These are phyloP conservation scores for Peromyscus eremicus DNA, from an alignment of 2,797 vertebrate genomes.

Conservation along the genomic window DNA sequence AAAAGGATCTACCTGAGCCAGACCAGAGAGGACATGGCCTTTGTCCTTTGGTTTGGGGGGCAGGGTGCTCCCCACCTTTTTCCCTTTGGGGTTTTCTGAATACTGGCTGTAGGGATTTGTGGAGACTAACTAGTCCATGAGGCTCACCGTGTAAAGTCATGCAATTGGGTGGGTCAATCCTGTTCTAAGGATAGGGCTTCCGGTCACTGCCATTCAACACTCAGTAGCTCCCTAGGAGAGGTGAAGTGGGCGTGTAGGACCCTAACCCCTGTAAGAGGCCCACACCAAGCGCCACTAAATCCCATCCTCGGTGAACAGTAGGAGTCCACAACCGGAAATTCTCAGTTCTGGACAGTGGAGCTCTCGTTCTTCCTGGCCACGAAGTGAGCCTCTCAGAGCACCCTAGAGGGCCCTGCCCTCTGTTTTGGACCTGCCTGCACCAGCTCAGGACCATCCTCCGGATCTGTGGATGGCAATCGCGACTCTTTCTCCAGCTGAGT, in stretches of 20 bases:
- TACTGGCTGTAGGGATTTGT: background rate
- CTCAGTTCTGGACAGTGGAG: background rate
- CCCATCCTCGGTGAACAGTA: background rate
- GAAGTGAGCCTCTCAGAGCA: background rate
- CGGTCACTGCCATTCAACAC: background rate
- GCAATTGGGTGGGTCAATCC: background rate
- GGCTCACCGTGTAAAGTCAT: background rate
- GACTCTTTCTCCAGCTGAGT: background rate
- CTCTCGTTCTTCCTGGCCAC: background rate
- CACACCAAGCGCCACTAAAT: background rate
- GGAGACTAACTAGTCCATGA: background rate
- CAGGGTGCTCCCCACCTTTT: background rate
- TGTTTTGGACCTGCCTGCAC: background rate
- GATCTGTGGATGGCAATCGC: background rate
- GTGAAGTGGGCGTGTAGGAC: background rate
- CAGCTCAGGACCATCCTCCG: rapidly evolving
- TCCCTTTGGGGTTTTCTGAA: background rate
- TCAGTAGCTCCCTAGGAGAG: background rate
- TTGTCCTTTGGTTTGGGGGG: background rate
- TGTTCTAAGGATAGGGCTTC: background rate
- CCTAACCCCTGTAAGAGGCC: background rate
- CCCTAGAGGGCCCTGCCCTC: background rate
- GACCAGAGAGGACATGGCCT: too few relatives aligned
- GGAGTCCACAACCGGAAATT: background rate
- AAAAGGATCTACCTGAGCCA: background rate